Base-by-base conservation (phyloP, 1,140 invertebrate genomes). In the Conopomorpha cramerella region DNA sequence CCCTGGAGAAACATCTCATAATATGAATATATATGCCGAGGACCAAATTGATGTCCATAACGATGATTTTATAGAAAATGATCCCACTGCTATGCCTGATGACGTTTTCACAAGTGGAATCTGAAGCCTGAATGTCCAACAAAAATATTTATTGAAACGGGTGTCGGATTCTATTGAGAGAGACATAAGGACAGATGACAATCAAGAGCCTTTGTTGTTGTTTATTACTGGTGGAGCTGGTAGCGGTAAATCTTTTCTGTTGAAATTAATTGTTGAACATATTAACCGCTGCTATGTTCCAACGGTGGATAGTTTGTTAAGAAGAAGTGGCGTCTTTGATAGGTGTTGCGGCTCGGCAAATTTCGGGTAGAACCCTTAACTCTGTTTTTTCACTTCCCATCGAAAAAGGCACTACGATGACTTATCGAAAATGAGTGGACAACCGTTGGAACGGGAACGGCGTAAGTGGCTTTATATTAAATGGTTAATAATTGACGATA, bases 21-120 rank as follows among this genome's bases (percentile, higher is more conserved):
- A 29, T 29, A 29, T 29, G 11, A 29, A 29, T 11, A 29, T 29
- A 29, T n/a, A 29, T 11, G 28, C 28, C 28, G 28, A 29, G 13
- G 28, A 13, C 28, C 13, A 29, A 4, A 29, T 29, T 11, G 4
- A 29, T 29, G 28, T 23, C 4, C 10, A 23, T 23, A 4, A 23
- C 4, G 19, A 23, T 23, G 19, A 23, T 23, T 23, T 23, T 23
- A 23, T 23, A 4, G 19, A 23, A 4, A 23, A 23, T 23, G 19
- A 23, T 23, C 10, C 19, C 19, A 2, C 13, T 6, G 28, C 11
- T 0, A 41, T 48, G 43, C 6, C 51, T 7, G 29, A 51, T 30
- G 43, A 55, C 11, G 2, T 44, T 3, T 46, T 46, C 23, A 2
- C 51, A 1, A 14, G 13, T 16, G 33, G 12, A 16, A 36, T 41